Percentiles rank a stretch among this genome's conserved stretches.
phyloP scores from a whole-genome alignment of 2,797 vertebrate genomes.

The Pantherophis alleghaniensis region DNA sequence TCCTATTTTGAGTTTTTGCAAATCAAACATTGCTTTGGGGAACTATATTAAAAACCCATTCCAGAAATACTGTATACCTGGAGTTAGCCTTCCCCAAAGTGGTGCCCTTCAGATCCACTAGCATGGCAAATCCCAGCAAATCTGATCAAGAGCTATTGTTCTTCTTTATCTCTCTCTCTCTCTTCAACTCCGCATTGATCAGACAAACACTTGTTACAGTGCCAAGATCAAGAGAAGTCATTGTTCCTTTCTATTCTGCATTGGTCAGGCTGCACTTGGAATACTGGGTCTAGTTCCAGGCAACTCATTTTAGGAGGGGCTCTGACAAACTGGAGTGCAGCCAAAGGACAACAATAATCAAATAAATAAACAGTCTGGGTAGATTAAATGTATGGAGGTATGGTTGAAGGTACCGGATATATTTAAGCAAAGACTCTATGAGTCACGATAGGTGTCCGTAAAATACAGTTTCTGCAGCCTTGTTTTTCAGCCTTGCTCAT shows the following conservation, averaged over 20 bases:
- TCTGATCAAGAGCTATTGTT: neutral
- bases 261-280: neutral
- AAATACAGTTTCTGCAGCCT: neutral
- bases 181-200: neutral
- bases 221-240: neutral
- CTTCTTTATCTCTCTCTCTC: neutral
- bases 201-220: neutral
- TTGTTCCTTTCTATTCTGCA: neutral
- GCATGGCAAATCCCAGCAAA: neutral
- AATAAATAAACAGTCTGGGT: neutral
- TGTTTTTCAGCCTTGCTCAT: neutral
- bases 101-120: neutral
- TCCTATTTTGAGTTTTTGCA: neutral
- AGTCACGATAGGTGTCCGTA: neutral
- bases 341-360: neutral
- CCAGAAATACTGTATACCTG: neutral
- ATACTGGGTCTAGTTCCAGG: neutral
- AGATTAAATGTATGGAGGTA: neutral
- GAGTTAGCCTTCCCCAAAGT: neutral
- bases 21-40: neutral
- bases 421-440: neutral
- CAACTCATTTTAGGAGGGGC: neutral
- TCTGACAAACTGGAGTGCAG: neutral
- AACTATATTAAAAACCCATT: neutral
- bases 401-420: neutral